phyloP scores from a whole-genome alignment of 2,113 vertebrate genomes.

The Pimephales promelas region DNA sequence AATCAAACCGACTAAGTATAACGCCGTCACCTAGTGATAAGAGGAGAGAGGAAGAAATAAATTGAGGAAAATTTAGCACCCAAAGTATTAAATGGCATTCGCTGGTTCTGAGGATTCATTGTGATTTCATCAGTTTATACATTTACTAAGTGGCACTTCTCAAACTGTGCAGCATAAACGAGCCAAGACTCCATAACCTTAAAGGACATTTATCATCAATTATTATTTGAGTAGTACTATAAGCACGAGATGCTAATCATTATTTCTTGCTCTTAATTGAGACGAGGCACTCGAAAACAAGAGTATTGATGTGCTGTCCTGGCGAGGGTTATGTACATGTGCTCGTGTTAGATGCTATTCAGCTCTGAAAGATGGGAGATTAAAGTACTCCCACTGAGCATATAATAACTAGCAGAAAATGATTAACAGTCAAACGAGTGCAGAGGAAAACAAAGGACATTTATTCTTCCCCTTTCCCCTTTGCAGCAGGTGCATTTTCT shows the following conservation, averaged over 20 bases:
- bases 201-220: constrained; percentile 11
- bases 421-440: constrained; percentile 65
- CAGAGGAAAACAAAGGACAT: constrained; percentile 72
- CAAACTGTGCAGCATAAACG: not conserved
- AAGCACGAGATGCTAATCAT: not conserved
- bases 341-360: not conserved
- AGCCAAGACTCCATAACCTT: not conserved
- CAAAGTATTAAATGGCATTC: not conserved
- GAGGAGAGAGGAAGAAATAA: not conserved
- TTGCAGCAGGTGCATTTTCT: constrained; percentile 77
- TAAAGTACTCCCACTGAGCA: constrained; percentile 54
- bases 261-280: not conserved
- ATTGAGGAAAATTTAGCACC: not conserved
- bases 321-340: not conserved
- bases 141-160: not conserved
- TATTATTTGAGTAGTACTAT: not conserved
- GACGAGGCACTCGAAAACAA: not conserved
- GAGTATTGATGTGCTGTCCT: not conserved
- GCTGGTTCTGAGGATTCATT: not conserved
- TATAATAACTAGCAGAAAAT: constrained; percentile 52
- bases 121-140: not conserved
- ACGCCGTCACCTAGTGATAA: not conserved
- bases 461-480: constrained; percentile 65
- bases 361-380: constrained; percentile 59
- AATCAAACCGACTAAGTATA: not conserved